These are phyloP conservation scores for Drosophila conformis DNA, from an alignment of 2,888 invertebrate genomes.

Conservation along the genomic window DNA sequence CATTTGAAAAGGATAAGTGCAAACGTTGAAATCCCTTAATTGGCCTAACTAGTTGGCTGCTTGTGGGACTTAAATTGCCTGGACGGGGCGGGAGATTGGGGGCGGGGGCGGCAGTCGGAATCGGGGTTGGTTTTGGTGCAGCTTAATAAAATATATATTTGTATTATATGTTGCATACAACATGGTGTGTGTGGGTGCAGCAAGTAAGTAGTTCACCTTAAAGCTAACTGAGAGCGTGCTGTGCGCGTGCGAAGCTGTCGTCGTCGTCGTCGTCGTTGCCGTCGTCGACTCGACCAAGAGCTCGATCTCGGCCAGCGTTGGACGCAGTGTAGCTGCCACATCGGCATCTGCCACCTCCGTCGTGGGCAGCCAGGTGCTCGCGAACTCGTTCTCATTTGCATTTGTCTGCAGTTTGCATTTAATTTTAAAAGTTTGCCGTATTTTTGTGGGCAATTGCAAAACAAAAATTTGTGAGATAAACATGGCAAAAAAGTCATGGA, in stretches of 20 bases:
- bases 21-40: slow-evolving; percentile 53
- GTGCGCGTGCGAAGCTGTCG: slow-evolving; percentile 35
- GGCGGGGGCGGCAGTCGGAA: not conserved
- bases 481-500: slow-evolving; percentile 1
- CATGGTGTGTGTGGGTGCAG: slow-evolving; percentile 14
- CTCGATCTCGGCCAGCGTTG: slow-evolving; percentile 52
- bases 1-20: slow-evolving; percentile 47
- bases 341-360: slow-evolving; percentile 58
- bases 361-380: slow-evolving; percentile 53
- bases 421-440: not conserved
- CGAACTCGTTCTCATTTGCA: slow-evolving; percentile 55
- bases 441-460: slow-evolving; percentile 8
- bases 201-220: slow-evolving; percentile 64
- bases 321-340: slow-evolving; percentile 36
- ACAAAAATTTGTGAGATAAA: slow-evolving; percentile 22
- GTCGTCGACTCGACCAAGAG: slow-evolving; percentile 43
- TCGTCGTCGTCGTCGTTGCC: slow-evolving; percentile 11
- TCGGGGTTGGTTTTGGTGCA: slow-evolving; percentile 34
- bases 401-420: slow-evolving; percentile 60
- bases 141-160: slow-evolving; percentile 38
- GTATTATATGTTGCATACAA: slow-evolving; percentile 24
- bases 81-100: slow-evolving; percentile 6
- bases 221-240: slow-evolving; percentile 63
- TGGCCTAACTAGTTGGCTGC: slow-evolving; percentile 53
- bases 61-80: slow-evolving; percentile 1